A percentile compares a stretch with the other conserved stretches of the same genome.
Conservation (phyloP, 2,113 vertebrate species). For the Patagioenas fasciata region DNA sequence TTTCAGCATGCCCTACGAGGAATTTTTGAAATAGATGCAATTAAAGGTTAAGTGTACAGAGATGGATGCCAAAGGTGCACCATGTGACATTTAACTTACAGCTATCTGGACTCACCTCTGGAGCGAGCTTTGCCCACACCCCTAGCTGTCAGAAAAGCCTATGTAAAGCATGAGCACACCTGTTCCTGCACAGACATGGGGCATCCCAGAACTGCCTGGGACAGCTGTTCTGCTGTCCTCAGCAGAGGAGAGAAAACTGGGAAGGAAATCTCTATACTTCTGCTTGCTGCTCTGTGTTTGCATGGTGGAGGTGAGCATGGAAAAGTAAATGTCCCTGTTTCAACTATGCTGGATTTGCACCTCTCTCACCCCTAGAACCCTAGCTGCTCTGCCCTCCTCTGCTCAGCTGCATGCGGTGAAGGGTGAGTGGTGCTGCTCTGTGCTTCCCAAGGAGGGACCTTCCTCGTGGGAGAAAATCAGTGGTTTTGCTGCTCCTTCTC, state of each 20-base stretch:
- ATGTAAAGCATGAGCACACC: background rate
- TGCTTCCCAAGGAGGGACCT: rapidly evolving
- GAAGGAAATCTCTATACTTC: background rate
- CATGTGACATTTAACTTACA: background rate
- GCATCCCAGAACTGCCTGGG: background rate
- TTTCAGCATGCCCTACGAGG: background rate
- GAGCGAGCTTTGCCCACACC: background rate
- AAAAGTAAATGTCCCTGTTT: background rate
- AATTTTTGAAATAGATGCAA: background rate
- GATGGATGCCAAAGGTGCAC: background rate
- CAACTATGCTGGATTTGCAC: background rate
- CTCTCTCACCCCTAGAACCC: background rate
- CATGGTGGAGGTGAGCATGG: background rate
- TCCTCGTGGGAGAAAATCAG: background rate
- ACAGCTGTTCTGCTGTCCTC: background rate
- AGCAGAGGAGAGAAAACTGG: background rate
- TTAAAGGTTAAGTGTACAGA: background rate
- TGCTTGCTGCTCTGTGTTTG: background rate
- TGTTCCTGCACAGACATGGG: rapidly evolving
- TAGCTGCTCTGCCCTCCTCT: background rate
- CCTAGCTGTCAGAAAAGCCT: background rate
- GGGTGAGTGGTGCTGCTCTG: background rate
- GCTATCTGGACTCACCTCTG: background rate
- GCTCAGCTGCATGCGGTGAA: background rate
- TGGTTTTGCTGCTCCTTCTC: background rate